Percentiles rank a stretch among this genome's conserved stretches.
phyloP scores from a whole-genome alignment of 2,888 invertebrate genomes.

The Carpatolechia fugitivella region DNA sequence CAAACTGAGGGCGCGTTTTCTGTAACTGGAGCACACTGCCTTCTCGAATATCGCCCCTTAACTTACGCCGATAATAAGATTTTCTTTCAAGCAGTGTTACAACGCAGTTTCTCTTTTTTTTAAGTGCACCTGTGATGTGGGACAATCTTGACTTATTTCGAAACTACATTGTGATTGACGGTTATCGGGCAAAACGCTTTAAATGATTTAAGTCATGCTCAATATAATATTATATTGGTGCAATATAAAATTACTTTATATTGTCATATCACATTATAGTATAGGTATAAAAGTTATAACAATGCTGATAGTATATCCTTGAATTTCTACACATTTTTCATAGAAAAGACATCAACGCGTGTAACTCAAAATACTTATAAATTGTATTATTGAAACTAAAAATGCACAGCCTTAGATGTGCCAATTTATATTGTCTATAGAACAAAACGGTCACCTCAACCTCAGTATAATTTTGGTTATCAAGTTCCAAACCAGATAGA shows the following conservation, averaged over 20 bases:
- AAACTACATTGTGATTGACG: conserved; percentile 58
- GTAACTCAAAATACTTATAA: neutral
- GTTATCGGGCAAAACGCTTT: conserved; percentile 13
- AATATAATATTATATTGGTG: neutral
- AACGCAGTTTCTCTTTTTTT: conserved; percentile 74
- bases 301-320: no score
- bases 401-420: no score
- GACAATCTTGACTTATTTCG: conserved; percentile 64
- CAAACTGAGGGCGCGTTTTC: conserved; percentile 67
- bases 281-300: no score
- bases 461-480: conserved; percentile 35
- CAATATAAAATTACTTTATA: no score
- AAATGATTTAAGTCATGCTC: neutral
- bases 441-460: conserved; percentile 29
- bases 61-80: conserved; percentile 74
- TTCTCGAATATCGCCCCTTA: conserved; percentile 75
- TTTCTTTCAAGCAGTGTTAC: conserved; percentile 67
- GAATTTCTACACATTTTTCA: neutral
- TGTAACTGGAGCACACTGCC: conserved; percentile 73
- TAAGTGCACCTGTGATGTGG: conserved; percentile 69
- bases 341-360: conserved; percentile 3
- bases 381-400: neutral
- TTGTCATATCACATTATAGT: no score
- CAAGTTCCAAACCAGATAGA: conserved; percentile 32
- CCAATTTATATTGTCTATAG: no score